Percentiles rank a stretch among this genome's conserved stretches.
Evolutionary conservation across 2,797 vertebrate genomes (phyloP).

Genomic region (Sparidentex hasta): DNA sequence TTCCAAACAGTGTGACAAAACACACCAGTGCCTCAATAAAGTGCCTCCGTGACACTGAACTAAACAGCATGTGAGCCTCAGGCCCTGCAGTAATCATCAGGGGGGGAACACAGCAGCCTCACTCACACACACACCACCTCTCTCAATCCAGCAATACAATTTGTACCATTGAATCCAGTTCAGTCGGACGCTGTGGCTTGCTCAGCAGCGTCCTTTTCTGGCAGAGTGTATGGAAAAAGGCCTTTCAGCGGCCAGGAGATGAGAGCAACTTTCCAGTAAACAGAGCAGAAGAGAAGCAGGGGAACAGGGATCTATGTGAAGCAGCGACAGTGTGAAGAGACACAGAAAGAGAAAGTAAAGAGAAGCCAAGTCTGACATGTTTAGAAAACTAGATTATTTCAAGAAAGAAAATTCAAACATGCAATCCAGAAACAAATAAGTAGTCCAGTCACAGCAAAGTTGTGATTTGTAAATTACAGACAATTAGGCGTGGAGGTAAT

Average conservation of each 20-base stretch:
- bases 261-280: constrained; percentile 78
- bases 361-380: constrained; percentile 52
- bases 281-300: constrained; percentile 69
- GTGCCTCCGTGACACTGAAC: constrained; percentile 25
- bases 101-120: not conserved
- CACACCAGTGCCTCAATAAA: constrained; percentile 38
- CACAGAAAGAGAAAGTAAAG: constrained; percentile 52
- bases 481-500: not conserved
- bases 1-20: constrained; percentile 31
- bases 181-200: constrained; percentile 78
- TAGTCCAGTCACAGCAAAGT: not conserved
- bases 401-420: constrained; percentile 8
- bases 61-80: constrained; percentile 44
- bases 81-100: not conserved
- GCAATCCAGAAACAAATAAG: constrained; percentile 1
- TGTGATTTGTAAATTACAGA: not conserved
- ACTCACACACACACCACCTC: constrained; percentile 15
- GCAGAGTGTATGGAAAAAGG: constrained; percentile 77
- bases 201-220: constrained; percentile 81
- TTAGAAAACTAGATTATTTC: constrained; percentile 1
- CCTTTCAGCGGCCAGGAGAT: constrained; percentile 73
- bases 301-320: constrained; percentile 65
- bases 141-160: constrained; percentile 35
- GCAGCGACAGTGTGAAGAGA: constrained; percentile 58
- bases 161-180: constrained; percentile 88